Evolutionary conservation across 2,113 vertebrate species (phyloP).

Genomic region (Corydoras maculifer): DNA sequence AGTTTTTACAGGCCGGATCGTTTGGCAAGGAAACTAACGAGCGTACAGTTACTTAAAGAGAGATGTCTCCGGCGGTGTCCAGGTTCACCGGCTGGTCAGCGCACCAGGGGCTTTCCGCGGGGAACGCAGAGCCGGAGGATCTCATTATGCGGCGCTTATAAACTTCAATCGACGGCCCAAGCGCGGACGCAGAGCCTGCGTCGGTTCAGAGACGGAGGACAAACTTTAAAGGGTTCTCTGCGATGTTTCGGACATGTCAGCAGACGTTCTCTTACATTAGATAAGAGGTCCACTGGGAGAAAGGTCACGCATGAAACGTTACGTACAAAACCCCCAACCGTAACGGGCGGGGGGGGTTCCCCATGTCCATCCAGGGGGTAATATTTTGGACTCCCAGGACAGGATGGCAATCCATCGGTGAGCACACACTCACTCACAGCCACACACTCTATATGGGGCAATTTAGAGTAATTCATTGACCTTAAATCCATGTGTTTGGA

Average conservation of each 20-base stretch:
- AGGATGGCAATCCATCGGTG: no score
- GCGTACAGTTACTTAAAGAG: slow-evolving; percentile 46
- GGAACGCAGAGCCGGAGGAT: slow-evolving; percentile 29
- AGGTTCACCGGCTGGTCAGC: slow-evolving; percentile 59
- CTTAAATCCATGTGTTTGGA: no score
- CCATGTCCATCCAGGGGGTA: no score
- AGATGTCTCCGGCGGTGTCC: slow-evolving; percentile 46
- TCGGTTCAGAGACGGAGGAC: slow-evolving; percentile 7
- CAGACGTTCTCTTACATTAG: background rate
- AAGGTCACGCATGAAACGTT: background rate
- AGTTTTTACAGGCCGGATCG: slow-evolving; percentile 44
- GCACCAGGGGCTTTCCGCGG: slow-evolving; percentile 45
- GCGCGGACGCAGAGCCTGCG: background rate
- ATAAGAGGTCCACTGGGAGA: background rate
- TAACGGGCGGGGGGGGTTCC: no score
- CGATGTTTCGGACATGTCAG: background rate
- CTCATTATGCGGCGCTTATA: slow-evolving; percentile 32
- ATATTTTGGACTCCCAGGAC: no score
- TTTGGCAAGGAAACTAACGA: slow-evolving; percentile 58
- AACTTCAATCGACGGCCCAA: slow-evolving; percentile 26
- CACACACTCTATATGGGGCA: no score
- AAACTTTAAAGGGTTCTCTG: background rate
- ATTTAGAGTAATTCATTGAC: no score
- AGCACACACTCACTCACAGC: no score
- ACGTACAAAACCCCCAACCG: no score